These are phyloP conservation scores for Scartelaos histophorus DNA, from an alignment of 2,113 vertebrate genomes.

Conservation along the genomic window DNA sequence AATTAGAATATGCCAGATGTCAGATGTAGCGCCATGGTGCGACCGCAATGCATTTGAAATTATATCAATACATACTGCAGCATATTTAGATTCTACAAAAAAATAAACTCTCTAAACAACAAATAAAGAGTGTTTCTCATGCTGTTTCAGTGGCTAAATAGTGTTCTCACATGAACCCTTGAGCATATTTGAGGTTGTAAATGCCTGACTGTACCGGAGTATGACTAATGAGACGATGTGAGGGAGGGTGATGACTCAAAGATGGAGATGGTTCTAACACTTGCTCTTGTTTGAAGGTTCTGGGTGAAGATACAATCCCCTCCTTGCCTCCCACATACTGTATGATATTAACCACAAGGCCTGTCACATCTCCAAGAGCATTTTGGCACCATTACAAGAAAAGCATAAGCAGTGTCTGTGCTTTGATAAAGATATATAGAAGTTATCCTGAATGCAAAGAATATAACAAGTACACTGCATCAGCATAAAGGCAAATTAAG, in stretches of 20 bases:
- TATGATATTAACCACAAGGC: slow-evolving; percentile 27
- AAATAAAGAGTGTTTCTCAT: background rate
- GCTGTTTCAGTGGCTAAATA: background rate
- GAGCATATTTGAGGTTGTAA: slow-evolving; percentile 33
- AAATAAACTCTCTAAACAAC: background rate
- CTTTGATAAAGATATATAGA: too few species aligned
- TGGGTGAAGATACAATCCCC: slow-evolving; percentile 15
- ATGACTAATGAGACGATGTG: slow-evolving; percentile 43
- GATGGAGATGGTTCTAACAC: slow-evolving; percentile 18
- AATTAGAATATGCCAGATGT: too few species aligned
- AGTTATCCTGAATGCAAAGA: too few species aligned
- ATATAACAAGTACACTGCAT: too few species aligned
- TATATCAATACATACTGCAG: too few species aligned
- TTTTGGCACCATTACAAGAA: background rate
- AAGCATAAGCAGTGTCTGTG: background rate
- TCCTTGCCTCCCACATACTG: slow-evolving; percentile 15
- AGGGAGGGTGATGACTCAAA: slow-evolving; percentile 46
- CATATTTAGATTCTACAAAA: too few species aligned
- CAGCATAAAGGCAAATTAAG: too few species aligned
- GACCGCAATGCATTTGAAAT: too few species aligned
- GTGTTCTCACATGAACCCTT: slow-evolving; percentile 1
- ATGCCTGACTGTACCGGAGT: slow-evolving; percentile 22
- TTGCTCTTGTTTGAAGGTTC: slow-evolving; percentile 41
- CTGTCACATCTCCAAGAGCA: background rate
- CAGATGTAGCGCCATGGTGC: too few species aligned